Base-by-base conservation (phyloP, 2,888 invertebrate genomes). In the Heliconius erato region DNA sequence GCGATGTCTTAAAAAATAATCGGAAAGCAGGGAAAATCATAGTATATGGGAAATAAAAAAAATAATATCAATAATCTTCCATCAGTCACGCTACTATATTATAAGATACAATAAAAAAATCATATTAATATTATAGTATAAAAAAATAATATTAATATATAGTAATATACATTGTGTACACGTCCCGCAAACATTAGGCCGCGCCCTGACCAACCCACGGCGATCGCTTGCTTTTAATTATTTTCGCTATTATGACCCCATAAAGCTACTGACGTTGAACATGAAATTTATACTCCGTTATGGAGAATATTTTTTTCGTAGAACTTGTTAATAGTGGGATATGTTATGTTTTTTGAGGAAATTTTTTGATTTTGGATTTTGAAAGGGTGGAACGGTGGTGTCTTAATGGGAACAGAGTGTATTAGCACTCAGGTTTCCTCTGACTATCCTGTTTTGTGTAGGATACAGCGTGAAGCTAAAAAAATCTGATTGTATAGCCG, bases 151-250 rank as follows among this genome's bases (percentile, higher is more conserved):
- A 35, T 35, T 35, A 35, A 35, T 35, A 35, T 35, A 9, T 35
- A 35, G 35, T 35, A n/a, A n/a, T n/a, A n/a, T n/a, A 35, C 69
- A 26, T 32, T 87, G 86, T 87, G 89, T 85, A 84, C 87, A 84
- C 90, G 84, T 89, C 91, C 89, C 86, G 85, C 87, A 88, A 86
- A 86, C 89, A 89, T 91, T 90, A 90, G 85, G 88, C 88, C 92
- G 89, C 92, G 81, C 92, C 92, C 89, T 78, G 88, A 81, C 89
- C 79, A 83, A 83, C 88, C 90, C 88, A 87, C 78, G 84, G 82
- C 81, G 83, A 83, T 83, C 82, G 84, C 85, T 84, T 81, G 86
- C 86, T 88, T 89, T 89, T 91, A 90, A 91, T 91, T 90, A 90
- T 89, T 89, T 87, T 88, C 89, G 88, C 86, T 87, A 86, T 86